phyloP scores from a whole-genome alignment of 2,888 invertebrate species.

The Drosophila macrospina region DNA sequence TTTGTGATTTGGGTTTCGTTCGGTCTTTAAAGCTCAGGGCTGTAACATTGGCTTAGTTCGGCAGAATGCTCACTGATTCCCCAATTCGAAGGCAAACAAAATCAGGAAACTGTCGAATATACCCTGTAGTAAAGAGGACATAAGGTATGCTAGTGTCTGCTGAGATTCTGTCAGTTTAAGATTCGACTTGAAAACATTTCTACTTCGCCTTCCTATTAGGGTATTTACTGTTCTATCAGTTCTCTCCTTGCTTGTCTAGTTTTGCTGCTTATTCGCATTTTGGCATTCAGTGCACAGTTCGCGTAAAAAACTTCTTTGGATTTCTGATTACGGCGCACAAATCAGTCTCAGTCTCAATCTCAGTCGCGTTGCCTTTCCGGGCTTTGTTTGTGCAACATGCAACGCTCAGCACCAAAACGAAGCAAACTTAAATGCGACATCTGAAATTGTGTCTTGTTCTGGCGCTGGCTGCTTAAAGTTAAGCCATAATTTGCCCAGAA shows the following conservation, averaged over 20 bases:
- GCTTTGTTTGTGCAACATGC: slow-evolving; percentile 33
- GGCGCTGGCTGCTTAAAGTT: slow-evolving; percentile 2
- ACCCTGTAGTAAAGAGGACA: slow-evolving; percentile 5
- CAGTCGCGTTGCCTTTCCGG: slow-evolving; percentile 14
- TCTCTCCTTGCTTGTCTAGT: neutral
- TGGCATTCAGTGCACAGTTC: slow-evolving; percentile 53
- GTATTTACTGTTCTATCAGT: neutral
- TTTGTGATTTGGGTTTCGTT: slow-evolving; percentile 36
- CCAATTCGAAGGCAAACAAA: slow-evolving; percentile 62
- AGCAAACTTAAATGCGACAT: slow-evolving; percentile 25
- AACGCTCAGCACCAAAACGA: slow-evolving; percentile 16
- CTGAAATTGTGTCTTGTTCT: slow-evolving; percentile 13
- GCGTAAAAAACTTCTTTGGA: slow-evolving; percentile 16
- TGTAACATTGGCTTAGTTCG: slow-evolving; percentile 13
- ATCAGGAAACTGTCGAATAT: slow-evolving; percentile 10
- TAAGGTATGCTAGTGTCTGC: neutral
- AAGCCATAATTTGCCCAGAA: slow-evolving; percentile 20
- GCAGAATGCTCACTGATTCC: slow-evolving; percentile 37
- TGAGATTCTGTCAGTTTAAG: no score
- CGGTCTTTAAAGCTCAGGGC: slow-evolving; percentile 9
- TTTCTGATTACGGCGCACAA: slow-evolving; percentile 42
- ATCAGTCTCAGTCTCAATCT: slow-evolving; percentile 28
- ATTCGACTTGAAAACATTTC: neutral
- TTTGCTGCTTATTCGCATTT: slow-evolving; percentile 24
- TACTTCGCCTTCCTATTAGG: neutral